A percentile compares a stretch with the other conserved stretches of the same genome.
phyloP scores from a whole-genome alignment of 2,888 invertebrate genomes.

The Rutpela maculata region DNA sequence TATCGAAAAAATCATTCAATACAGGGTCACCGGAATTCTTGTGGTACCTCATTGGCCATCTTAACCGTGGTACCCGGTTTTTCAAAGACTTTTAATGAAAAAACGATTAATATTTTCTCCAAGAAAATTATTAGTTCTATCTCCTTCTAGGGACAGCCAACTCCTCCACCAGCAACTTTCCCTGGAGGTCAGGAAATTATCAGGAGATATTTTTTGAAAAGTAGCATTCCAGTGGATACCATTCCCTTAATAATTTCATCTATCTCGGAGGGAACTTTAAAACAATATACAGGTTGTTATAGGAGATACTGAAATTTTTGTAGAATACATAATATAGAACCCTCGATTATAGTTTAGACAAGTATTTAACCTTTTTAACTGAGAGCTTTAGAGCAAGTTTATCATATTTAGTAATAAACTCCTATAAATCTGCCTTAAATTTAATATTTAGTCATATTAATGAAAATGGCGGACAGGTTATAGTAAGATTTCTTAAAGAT shows the following conservation, averaged over 20 bases:
- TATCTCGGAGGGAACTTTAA: conserved; percentile 14
- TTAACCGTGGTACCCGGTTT: conserved; percentile 24
- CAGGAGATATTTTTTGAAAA: conserved; percentile 49
- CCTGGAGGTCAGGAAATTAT: conserved; percentile 58
- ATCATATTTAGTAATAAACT: conserved; percentile 6
- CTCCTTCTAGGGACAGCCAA: conserved; percentile 52
- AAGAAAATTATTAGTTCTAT: conserved; percentile 33
- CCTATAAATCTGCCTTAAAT: conserved; percentile 8
- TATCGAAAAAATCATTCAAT: conserved; percentile 13
- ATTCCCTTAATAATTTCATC: conserved; percentile 53
- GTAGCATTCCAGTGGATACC: conserved; percentile 42
- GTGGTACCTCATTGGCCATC: conserved; percentile 19
- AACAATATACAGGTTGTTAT: conserved; percentile 21
- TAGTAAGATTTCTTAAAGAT: conserved; percentile 10
- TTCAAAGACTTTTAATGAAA: conserved; percentile 15
- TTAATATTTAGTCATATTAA: neutral
- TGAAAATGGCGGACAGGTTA: neutral
- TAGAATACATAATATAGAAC: neutral
- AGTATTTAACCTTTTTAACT: conserved; percentile 5
- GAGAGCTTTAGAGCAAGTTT: neutral
- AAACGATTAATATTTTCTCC: neutral
- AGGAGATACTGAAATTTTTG: conserved; percentile 9
- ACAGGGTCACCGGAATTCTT: conserved; percentile 11
- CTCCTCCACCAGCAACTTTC: conserved; percentile 14
- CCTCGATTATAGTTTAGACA: conserved; percentile 1